These are phyloP conservation scores for Phalacrocorax pelagicus DNA, from an alignment of 2,113 vertebrate genomes.

Conservation along the genomic window DNA sequence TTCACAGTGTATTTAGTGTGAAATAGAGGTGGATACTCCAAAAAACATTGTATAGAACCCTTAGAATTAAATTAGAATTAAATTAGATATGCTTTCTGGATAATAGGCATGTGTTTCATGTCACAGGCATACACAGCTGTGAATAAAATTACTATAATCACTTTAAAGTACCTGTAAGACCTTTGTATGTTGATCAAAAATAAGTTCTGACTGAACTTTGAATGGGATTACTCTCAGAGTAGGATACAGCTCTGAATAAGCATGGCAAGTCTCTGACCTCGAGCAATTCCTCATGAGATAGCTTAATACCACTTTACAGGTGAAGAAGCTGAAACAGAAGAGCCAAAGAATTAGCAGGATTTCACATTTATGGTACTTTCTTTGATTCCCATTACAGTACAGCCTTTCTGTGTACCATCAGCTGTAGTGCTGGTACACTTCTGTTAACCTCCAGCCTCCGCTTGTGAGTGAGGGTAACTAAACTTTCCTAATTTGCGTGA, in stretches of 20 bases:
- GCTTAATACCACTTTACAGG: slow-evolving; percentile 36
- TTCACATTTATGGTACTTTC: not conserved
- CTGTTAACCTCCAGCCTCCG: not conserved
- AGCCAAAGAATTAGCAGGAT: slow-evolving; percentile 11
- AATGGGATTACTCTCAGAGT: slow-evolving; percentile 34
- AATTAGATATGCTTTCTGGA: not conserved
- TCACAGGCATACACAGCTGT: not conserved
- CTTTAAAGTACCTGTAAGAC: not conserved
- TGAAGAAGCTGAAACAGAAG: slow-evolving; percentile 16
- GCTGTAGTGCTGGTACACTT: not conserved
- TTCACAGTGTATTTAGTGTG: not conserved
- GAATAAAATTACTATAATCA: not conserved
- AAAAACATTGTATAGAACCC: not conserved
- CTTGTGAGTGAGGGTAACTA: not conserved
- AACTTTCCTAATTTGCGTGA: not conserved
- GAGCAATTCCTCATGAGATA: not conserved
- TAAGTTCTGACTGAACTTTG: slow-evolving; percentile 8
- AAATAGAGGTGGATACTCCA: not conserved
- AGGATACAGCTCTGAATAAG: slow-evolving; percentile 15
- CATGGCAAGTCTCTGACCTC: not conserved
- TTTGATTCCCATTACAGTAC: not conserved
- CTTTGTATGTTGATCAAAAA: slow-evolving; percentile 29
- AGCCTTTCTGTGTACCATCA: not conserved
- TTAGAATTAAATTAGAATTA: not conserved
- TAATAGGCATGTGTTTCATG: not conserved